phyloP scores from a whole-genome alignment of 1,140 invertebrate genomes.

The Bombus balteatus region DNA sequence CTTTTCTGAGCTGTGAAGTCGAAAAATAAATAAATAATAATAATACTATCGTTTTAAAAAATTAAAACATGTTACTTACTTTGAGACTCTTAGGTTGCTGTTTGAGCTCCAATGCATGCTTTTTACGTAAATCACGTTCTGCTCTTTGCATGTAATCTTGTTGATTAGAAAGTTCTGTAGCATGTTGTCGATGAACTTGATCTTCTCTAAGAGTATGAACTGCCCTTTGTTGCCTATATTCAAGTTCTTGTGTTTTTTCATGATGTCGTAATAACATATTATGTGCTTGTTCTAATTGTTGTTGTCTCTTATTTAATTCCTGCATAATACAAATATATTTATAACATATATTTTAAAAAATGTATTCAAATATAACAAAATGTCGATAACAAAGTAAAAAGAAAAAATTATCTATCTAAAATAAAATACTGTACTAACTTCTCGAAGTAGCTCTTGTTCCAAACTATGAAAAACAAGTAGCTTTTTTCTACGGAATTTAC shows the following conservation, averaged over 20 bases:
- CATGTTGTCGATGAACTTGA: slow-evolving; percentile 94
- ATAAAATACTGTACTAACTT: slow-evolving; percentile 84
- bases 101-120: slow-evolving; percentile 98
- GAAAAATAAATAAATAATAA: too few species aligned
- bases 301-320: slow-evolving; percentile 97
- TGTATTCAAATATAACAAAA: slow-evolving; percentile 31
- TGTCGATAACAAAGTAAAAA: background rate
- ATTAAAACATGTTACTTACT: slow-evolving; percentile 82
- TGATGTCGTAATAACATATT: slow-evolving; percentile 97
- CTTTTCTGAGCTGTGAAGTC: too few species aligned
- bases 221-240: slow-evolving; percentile 96
- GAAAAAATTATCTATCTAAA: background rate
- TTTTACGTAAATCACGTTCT: slow-evolving; percentile 96
- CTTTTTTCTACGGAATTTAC: slow-evolving; percentile 96
- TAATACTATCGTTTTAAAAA: background rate
- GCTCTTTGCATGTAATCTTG: slow-evolving; percentile 97
- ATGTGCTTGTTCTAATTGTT: slow-evolving; percentile 97
- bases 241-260: slow-evolving; percentile 97
- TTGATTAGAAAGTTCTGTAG: slow-evolving; percentile 97
- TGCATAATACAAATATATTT: slow-evolving; percentile 74
- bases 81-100: slow-evolving; percentile 99
- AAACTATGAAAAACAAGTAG: slow-evolving; percentile 93
- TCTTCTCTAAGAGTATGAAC: slow-evolving; percentile 96
- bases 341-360: background rate
- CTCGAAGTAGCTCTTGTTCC: slow-evolving; percentile 95